phyloP scores from a whole-genome alignment of 2,888 invertebrate species.

The Oscheius sp. region DNA sequence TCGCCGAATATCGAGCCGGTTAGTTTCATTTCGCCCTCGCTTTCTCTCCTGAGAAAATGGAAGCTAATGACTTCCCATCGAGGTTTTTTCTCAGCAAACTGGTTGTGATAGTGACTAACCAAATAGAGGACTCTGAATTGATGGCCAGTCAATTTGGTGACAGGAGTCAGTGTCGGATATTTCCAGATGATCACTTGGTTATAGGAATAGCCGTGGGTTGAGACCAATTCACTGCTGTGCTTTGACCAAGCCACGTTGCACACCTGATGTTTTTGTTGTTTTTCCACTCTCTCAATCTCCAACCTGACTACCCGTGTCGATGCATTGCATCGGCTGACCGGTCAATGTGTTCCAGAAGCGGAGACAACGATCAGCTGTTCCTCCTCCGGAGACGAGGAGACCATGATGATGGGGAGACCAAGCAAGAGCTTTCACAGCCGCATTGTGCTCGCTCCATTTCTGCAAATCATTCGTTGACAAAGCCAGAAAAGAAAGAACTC shows the following conservation, averaged over 20 bases:
- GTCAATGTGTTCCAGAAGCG: slow-evolving; percentile 96
- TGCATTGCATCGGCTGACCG: slow-evolving; percentile 95
- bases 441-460: slow-evolving; percentile 81
- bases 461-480: neutral
- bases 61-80: too few relatives aligned
- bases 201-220: slow-evolving; percentile 97
- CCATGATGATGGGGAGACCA: slow-evolving; percentile 99
- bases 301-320: slow-evolving; percentile 96
- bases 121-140: slow-evolving; percentile 93
- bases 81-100: too few relatives aligned
- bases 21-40: too few relatives aligned
- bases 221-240: slow-evolving; percentile 93
- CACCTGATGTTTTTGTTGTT: too few relatives aligned
- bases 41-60: too few relatives aligned
- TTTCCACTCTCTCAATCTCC: too few relatives aligned
- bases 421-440: slow-evolving; percentile 94
- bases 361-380: slow-evolving; percentile 83
- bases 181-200: slow-evolving; percentile 99
- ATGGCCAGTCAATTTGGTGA: slow-evolving; percentile 95
- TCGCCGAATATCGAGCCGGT: too few relatives aligned
- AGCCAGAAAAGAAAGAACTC: neutral
- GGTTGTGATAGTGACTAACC: slow-evolving; percentile 49
- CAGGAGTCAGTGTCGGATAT: slow-evolving; percentile 93
- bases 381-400: slow-evolving; percentile 93
- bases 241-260: slow-evolving; percentile 99